Base-by-base conservation (phyloP, 2,113 vertebrate species). In the Silurus meridionalis region DNA sequence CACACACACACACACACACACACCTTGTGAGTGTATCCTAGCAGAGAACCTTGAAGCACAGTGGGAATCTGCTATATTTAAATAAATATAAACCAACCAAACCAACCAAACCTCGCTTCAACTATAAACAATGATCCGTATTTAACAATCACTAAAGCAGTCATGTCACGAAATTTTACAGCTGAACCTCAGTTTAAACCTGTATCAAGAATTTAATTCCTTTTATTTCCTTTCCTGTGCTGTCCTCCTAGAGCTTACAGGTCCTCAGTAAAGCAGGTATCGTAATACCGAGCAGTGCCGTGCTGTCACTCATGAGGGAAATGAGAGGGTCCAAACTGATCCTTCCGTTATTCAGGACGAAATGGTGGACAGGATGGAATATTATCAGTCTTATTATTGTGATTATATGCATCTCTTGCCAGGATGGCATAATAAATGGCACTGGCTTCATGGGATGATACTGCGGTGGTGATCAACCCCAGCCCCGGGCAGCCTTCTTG, bases 311-410 rank as follows among this genome's bases (percentile, higher is more conserved):
- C 82, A 84, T 25, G 23, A 61, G 77, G 63, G 63, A 84, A 88
- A 84, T 78, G 66, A 83, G 25, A 74, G 84, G 69, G 78, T 78
- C 74, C 61, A 82, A 58, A 82, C 60, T 1, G 66, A 60, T 28
- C 74, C 88, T 87, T 52, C 74, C 55, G 79, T 82, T 78, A 87
- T 89, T 58, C 52, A 82, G 71, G 48, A 55, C 8, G 53, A 78
- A 61, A 3, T 78, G 80, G 13, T 67, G 71, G 85, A 84, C 72
- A 75, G 63, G 88, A 53, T 55, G 57, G 53, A 60, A 83, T 74
- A 78, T 84, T 89, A 87, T 85, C 80, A 87, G 52, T 81, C 67
- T 90, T 86, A 90, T 86, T 88, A 86, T 64, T 75, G 79, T 50
- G 58, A 90, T 82, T 57, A 67, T 75, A 79, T 87, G 23, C 58